Percentiles rank a stretch among this genome's conserved stretches.
Evolutionary conservation across 2,113 vertebrate genomes (phyloP).

Genomic region (Chionomys nivalis): DNA sequence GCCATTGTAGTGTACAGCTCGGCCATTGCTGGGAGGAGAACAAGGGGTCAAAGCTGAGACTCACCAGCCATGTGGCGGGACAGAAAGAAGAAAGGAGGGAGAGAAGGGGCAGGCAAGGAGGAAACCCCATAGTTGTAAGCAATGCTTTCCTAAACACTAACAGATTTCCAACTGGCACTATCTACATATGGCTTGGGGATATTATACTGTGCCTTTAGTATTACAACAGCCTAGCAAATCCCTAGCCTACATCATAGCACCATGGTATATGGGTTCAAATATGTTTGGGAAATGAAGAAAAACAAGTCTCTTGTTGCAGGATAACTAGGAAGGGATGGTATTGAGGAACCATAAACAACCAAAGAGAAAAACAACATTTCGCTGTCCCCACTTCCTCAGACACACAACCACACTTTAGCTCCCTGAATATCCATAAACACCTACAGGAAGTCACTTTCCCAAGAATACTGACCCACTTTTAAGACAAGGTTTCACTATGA

Average conservation of each 20-base stretch:
- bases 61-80: background rate
- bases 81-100: accelerated
- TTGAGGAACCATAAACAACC: background rate
- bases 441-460: background rate
- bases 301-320: background rate
- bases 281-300: background rate
- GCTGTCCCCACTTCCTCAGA: background rate
- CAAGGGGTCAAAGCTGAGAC: conserved; percentile 51
- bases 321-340: background rate
- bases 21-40: conserved; percentile 90
- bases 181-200: background rate
- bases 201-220: background rate
- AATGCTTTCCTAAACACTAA: background rate
- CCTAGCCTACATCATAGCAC: background rate
- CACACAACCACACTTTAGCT: background rate
- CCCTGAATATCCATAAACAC: background rate
- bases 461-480: background rate
- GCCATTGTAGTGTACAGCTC: conserved; percentile 98
- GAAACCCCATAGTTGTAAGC: background rate
- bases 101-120: background rate
- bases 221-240: background rate
- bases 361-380: background rate
- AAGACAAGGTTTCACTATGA: background rate
- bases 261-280: background rate
- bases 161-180: background rate